These are phyloP conservation scores for Podotricha telesiphe DNA, from an alignment of 2,888 invertebrate species.

Conservation along the genomic window DNA sequence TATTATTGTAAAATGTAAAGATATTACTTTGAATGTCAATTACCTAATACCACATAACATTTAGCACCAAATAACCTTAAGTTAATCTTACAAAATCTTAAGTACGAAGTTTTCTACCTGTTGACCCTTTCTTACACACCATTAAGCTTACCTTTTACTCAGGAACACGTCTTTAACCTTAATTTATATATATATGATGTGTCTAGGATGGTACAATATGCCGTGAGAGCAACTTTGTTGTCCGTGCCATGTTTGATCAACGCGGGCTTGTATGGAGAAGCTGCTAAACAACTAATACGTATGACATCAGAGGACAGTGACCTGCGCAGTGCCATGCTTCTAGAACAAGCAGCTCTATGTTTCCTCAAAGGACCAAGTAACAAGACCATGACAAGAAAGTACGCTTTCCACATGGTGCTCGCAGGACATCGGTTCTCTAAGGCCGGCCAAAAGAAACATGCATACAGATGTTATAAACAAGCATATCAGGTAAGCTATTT, in stretches of 20 bases:
- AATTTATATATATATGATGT: slow-evolving; percentile 3
- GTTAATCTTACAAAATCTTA: too few relatives aligned
- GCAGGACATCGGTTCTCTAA: slow-evolving; percentile 98
- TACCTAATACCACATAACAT: too few relatives aligned
- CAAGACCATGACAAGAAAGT: slow-evolving; percentile 93
- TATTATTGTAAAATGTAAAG: too few relatives aligned
- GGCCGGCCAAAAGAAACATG: slow-evolving; percentile 95
- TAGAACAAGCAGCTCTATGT: slow-evolving; percentile 97
- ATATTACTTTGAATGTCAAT: too few relatives aligned
- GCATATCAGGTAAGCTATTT: slow-evolving; percentile 88
- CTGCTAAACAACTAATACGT: slow-evolving; percentile 96
- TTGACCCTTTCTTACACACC: too few relatives aligned
- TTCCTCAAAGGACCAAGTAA: slow-evolving; percentile 86
- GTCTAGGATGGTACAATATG: slow-evolving; percentile 93
- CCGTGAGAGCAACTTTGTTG: slow-evolving; percentile 94
- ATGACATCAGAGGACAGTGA: slow-evolving; percentile 99
- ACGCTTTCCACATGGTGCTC: slow-evolving; percentile 97
- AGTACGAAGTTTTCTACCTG: too few relatives aligned
- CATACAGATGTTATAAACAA: slow-evolving; percentile 95
- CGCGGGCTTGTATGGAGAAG: slow-evolving; percentile 91
- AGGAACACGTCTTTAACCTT: background rate
- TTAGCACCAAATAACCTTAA: too few relatives aligned
- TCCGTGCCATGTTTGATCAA: slow-evolving; percentile 94
- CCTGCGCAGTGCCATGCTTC: slow-evolving; percentile 94
- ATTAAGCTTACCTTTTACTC: background rate